phyloP scores from a whole-genome alignment of 1,140 invertebrate genomes.

The Mylabris phalerata region DNA sequence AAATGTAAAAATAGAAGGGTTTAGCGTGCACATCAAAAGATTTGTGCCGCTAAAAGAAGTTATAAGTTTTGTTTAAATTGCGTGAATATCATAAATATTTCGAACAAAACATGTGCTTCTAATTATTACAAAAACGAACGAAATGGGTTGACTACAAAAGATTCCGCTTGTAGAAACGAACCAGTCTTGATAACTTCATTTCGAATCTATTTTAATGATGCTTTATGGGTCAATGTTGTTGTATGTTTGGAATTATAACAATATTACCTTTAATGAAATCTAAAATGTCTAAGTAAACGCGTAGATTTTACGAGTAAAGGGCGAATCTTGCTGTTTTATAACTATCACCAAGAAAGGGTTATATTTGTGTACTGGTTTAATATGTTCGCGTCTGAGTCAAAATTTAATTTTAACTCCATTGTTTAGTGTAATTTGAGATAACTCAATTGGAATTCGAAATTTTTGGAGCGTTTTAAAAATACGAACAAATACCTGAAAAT shows the following conservation, averaged over 20 bases:
- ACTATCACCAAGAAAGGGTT: conserved; percentile 20
- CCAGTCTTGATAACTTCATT: too few relatives aligned
- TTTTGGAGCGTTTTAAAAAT: background rate
- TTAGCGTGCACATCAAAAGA: conserved; percentile 5
- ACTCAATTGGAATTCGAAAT: background rate
- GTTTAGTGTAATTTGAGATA: background rate
- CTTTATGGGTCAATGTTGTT: too few relatives aligned
- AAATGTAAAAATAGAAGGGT: too few relatives aligned
- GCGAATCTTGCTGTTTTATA: conserved; percentile 21
- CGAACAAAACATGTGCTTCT: conserved; percentile 23
- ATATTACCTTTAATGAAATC: too few relatives aligned
- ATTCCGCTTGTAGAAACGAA: too few relatives aligned
- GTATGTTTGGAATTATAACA: too few relatives aligned
- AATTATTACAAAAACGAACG: conserved; percentile 17
- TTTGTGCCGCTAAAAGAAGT: conserved; percentile 11
- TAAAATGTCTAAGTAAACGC: too few relatives aligned
- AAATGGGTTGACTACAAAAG: too few relatives aligned
- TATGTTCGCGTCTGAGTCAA: conserved; percentile 10
- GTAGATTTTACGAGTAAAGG: too few relatives aligned
- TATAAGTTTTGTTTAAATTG: conserved; percentile 12
- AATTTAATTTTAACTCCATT: conserved; percentile 13
- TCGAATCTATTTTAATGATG: too few relatives aligned
- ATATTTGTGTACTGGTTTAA: conserved; percentile 14
- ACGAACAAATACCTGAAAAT: conserved; percentile 3
- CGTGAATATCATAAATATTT: conserved; percentile 23